Evolutionary conservation across 2,888 invertebrate genomes (phyloP).

Genomic region (Limnephilus lunatus): DNA sequence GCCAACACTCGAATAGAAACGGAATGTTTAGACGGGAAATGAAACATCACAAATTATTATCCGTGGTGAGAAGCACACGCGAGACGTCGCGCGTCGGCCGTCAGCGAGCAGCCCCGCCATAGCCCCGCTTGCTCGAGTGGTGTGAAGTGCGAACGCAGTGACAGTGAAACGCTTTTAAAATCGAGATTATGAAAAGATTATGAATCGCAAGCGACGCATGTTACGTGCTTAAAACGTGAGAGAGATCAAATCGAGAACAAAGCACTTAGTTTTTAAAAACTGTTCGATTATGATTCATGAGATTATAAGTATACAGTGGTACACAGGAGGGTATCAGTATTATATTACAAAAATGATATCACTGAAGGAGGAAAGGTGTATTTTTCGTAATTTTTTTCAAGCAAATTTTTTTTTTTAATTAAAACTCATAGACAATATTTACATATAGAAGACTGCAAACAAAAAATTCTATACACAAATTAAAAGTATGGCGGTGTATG

Average conservation of each 20-base stretch:
- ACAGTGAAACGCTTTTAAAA: background rate
- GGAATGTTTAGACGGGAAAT: background rate
- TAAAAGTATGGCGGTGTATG: no score
- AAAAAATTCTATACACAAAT: no score
- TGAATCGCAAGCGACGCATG: background rate
- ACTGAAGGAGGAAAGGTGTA: no score
- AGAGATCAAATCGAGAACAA: constrained; percentile 2
- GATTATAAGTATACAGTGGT: no score
- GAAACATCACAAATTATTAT: background rate
- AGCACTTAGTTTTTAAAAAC: background rate
- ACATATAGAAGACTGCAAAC: no score
- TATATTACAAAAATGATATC: no score
- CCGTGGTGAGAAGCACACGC: background rate
- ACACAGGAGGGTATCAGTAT: no score
- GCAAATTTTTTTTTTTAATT: no score
- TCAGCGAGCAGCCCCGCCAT: background rate
- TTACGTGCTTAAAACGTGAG: background rate
- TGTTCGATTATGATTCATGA: background rate
- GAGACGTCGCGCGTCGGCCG: background rate
- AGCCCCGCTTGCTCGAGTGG: background rate
- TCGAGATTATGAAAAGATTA: background rate
- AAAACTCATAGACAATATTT: no score
- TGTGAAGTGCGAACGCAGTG: background rate
- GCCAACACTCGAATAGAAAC: background rate
- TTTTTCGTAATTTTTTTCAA: no score